A percentile compares a stretch with the other conserved stretches of the same genome.
Conservation (phyloP, 2,113 vertebrate genomes). For the Scomber scombrus region DNA sequence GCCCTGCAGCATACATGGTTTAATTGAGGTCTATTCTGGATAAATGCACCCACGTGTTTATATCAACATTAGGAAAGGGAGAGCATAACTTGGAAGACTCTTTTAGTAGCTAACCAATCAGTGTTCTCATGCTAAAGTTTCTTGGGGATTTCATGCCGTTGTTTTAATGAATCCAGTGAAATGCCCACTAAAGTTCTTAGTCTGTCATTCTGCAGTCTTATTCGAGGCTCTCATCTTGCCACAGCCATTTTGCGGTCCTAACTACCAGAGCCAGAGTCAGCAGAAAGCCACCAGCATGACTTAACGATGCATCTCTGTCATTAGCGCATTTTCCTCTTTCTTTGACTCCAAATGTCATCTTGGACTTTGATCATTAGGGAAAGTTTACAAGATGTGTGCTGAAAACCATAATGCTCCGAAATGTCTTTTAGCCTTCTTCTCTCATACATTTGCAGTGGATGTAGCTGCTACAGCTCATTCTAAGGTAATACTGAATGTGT, state of each 20-base stretch:
- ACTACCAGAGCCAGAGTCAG: slow-evolving; percentile 68
- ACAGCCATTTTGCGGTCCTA: slow-evolving; percentile 73
- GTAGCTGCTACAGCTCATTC: neutral
- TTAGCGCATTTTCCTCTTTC: slow-evolving; percentile 70
- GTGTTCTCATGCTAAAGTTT: slow-evolving; percentile 69
- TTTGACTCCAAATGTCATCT: slow-evolving; percentile 61
- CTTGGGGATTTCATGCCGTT: slow-evolving; percentile 69
- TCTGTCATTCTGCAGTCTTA: slow-evolving; percentile 77
- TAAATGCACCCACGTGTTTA: slow-evolving; percentile 77
- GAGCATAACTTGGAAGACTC: slow-evolving; percentile 60
- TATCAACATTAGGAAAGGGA: slow-evolving; percentile 57
- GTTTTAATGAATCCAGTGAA: slow-evolving; percentile 81
- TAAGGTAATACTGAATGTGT: slow-evolving; percentile 23
- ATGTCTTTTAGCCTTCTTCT: slow-evolving; percentile 1
- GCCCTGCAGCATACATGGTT: slow-evolving; percentile 59
- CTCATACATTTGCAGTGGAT: neutral
- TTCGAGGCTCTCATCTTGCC: slow-evolving; percentile 72
- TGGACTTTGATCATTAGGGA: slow-evolving; percentile 62
- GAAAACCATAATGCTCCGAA: slow-evolving; percentile 40
- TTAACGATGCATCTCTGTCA: slow-evolving; percentile 78
- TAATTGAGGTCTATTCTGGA: slow-evolving; percentile 75
- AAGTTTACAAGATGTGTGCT: slow-evolving; percentile 54
- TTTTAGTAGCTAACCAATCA: slow-evolving; percentile 63
- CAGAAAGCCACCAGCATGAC: slow-evolving; percentile 75
- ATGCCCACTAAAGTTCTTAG: slow-evolving; percentile 74